Evolutionary conservation across 2,797 vertebrate species (phyloP), one percentile per base, ranked within the genome.

Genomic region (Luscinia luscinia): DNA sequence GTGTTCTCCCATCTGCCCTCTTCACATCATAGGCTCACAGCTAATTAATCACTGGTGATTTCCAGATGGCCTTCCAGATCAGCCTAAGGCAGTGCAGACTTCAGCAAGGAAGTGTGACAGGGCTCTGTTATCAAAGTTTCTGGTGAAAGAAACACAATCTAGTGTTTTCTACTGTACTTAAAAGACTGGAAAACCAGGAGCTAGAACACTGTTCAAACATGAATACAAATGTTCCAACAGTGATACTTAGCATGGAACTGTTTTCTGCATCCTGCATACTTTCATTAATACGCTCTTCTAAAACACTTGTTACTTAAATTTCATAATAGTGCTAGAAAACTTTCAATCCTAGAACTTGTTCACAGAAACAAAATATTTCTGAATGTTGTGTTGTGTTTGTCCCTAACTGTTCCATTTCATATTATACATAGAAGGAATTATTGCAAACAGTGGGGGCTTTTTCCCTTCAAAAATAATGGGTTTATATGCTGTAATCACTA

Each of bases 1-100:
- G 43, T 38, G n/a, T 79, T 92, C 70, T 83, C 68, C 91, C 87
- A 81, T 92, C 93, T 95, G 92, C 58, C 73, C 45, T 87, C 76
- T 38, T 83, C 69, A 68, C 49, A 73, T 92, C 69, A 13, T 24
- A 58, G 58, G 13, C 82, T 91, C 58, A 52, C 79, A 93, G 73
- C 87, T 96, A 92, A 93, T 95, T 94, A 93, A 85, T 92, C 72
- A 62, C 48, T 62, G 87, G 27, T 87, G 30, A 75, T 93, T 96
- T 95, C 90, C 94, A 96, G 82, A 94, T 95, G 84, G 94, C 91
- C 69, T 84, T 86, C 79, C 80, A 87, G 16, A 66, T 77, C 54
- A 48, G 72, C 95, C 92, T 78, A 40, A 67, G 82, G 92, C 90
- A 84, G 15, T 36, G 76, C 79, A 69, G 3, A 63, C 66, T 81